A percentile compares a stretch with the other conserved stretches of the same genome.
phyloP scores from a whole-genome alignment of 2,113 vertebrate genomes.

The Rhabdomys dilectus region DNA sequence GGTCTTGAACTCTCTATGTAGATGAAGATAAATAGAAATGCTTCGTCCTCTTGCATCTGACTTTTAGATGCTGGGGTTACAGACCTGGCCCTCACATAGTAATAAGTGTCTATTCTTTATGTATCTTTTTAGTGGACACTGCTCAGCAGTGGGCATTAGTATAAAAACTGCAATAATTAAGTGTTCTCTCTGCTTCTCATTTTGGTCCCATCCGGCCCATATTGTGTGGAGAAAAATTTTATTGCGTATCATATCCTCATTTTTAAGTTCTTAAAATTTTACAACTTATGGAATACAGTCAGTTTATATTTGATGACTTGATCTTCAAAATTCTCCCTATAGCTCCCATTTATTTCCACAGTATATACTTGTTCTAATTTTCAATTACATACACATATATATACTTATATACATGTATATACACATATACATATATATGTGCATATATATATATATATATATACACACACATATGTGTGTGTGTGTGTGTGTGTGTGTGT shows the following conservation, averaged over 20 bases:
- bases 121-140: not conserved
- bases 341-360: not conserved
- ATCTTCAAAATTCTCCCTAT: constrained; percentile 18
- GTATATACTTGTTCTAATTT: not conserved
- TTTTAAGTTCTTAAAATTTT: not conserved
- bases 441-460: not conserved
- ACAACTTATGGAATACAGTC: not conserved
- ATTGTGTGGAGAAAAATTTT: not conserved
- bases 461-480: too few relatives aligned
- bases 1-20: not conserved
- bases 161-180: constrained; percentile 3
- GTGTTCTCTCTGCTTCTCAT: not conserved
- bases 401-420: too few relatives aligned
- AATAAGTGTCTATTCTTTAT: not conserved
- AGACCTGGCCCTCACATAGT: not conserved
- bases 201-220: not conserved
- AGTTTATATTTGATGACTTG: not conserved
- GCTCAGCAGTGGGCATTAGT: not conserved
- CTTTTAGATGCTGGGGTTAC: not conserved
- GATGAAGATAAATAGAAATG: not conserved
- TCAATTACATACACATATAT: not conserved
- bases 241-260: constrained; percentile 12
- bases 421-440: not conserved
- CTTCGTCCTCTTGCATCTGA: not conserved
- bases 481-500: not conserved